phyloP scores from a whole-genome alignment of 2,888 invertebrate genomes.

The Troilus luridus region DNA sequence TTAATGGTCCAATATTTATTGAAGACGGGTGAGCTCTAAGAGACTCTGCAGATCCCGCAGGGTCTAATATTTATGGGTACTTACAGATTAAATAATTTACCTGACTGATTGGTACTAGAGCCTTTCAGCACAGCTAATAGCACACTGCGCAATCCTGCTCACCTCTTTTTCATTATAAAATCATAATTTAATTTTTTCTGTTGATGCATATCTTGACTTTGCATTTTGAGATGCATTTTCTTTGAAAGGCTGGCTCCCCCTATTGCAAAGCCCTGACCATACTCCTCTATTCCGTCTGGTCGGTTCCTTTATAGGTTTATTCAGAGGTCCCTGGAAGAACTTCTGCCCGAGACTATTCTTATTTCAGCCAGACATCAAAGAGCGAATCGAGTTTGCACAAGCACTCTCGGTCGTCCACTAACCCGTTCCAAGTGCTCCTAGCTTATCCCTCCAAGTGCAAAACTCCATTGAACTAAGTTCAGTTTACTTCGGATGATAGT shows the following conservation, averaged over 20 bases:
- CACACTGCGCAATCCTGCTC: too few relatives aligned
- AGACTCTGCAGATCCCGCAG: too few relatives aligned
- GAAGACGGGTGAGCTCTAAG: too few relatives aligned
- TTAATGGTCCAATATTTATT: too few relatives aligned
- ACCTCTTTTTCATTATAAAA: too few relatives aligned
- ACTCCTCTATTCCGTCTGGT: neutral
- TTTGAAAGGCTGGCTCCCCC: neutral
- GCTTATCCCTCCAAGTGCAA: neutral
- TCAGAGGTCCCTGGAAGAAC: neutral
- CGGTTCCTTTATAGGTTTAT: neutral
- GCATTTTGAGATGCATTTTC: neutral
- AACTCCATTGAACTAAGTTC: neutral
- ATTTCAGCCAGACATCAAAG: neutral
- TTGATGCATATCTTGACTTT: neutral
- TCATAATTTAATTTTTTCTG: neutral
- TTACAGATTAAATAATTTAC: too few relatives aligned
- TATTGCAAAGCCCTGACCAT: neutral
- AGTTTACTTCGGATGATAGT: neutral
- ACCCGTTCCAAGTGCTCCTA: neutral
- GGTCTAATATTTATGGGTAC: too few relatives aligned
- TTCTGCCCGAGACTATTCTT: neutral
- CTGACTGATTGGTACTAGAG: too few relatives aligned
- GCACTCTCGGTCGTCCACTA: slow-evolving; percentile 9
- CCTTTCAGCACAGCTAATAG: too few relatives aligned
- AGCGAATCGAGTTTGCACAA: slow-evolving; percentile 11